phyloP scores from a whole-genome alignment of 2,797 vertebrate genomes.

The Eulemur mongoz region DNA sequence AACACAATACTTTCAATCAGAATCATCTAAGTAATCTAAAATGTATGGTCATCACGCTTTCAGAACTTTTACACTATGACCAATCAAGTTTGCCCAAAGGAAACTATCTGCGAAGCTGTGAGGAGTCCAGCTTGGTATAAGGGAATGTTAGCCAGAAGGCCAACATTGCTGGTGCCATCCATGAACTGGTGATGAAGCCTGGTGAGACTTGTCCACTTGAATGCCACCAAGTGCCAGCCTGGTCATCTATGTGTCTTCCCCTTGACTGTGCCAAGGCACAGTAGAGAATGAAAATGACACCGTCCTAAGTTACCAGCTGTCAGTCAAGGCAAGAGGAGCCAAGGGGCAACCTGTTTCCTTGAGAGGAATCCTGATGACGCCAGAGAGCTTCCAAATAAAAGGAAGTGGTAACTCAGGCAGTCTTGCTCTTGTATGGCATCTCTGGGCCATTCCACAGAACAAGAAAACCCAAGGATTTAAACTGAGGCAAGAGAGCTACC shows the following conservation, averaged over 20 bases:
- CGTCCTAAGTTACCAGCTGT: neutral
- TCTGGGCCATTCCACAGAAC: neutral
- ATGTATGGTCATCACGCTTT: neutral
- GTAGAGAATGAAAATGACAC: constrained; percentile 10
- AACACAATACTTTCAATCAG: neutral
- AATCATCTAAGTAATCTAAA: neutral
- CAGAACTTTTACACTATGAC: neutral
- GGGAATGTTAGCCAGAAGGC: neutral
- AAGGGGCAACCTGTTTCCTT: constrained; percentile 27
- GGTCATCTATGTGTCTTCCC: neutral
- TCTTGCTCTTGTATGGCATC: constrained; percentile 33
- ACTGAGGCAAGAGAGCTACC: neutral
- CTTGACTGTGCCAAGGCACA: neutral
- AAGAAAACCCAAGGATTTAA: neutral
- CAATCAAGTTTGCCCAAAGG: neutral
- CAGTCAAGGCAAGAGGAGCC: constrained; percentile 24
- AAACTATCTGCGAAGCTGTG: neutral
- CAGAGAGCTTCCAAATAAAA: constrained; percentile 24
- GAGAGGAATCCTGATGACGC: constrained; percentile 45
- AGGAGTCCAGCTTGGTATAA: neutral
- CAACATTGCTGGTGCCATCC: fast-evolving
- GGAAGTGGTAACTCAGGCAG: neutral
- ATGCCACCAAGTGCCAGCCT: neutral
- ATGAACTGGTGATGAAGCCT: neutral
- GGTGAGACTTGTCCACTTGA: neutral